phyloP scores from a whole-genome alignment of 2,888 invertebrate genomes.

The Meloe dianella region DNA sequence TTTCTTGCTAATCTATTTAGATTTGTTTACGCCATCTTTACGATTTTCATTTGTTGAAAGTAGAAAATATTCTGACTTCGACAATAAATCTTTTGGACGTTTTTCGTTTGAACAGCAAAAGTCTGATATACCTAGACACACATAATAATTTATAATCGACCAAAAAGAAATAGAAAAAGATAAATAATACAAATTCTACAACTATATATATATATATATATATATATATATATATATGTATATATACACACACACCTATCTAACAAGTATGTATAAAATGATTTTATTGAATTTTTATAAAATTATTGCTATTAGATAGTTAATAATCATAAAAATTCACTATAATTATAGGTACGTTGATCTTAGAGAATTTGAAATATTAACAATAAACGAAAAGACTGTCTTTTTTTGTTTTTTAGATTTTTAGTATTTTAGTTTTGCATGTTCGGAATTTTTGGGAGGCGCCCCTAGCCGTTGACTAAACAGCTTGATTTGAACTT shows the following conservation, averaged over 20 bases:
- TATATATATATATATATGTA: too few relatives aligned
- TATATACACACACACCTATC: too few relatives aligned
- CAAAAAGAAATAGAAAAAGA: neutral
- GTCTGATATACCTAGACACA: conserved; percentile 3
- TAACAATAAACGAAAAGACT: neutral
- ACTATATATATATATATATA: too few relatives aligned
- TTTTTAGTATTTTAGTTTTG: neutral
- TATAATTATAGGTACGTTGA: too few relatives aligned
- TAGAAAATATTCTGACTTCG: neutral
- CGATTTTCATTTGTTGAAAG: neutral
- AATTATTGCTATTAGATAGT: too few relatives aligned
- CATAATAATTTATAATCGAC: conserved; percentile 7
- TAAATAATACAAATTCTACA: too few relatives aligned
- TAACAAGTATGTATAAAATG: too few relatives aligned
- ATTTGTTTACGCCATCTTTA: neutral
- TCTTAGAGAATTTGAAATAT: neutral
- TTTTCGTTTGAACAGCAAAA: neutral
- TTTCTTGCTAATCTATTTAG: neutral
- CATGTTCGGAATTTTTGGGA: conserved; percentile 12
- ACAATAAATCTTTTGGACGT: conserved; percentile 7
- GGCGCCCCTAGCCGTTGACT: conserved; percentile 13
- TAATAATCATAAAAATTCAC: too few relatives aligned
- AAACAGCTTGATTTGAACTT: conserved; percentile 13
- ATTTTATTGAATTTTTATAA: too few relatives aligned
- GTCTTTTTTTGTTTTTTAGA: neutral